Evolutionary conservation across 2,797 vertebrate genomes (phyloP), one percentile per base, ranked within the genome.

Genomic region (Leptodactylus fallax): DNA sequence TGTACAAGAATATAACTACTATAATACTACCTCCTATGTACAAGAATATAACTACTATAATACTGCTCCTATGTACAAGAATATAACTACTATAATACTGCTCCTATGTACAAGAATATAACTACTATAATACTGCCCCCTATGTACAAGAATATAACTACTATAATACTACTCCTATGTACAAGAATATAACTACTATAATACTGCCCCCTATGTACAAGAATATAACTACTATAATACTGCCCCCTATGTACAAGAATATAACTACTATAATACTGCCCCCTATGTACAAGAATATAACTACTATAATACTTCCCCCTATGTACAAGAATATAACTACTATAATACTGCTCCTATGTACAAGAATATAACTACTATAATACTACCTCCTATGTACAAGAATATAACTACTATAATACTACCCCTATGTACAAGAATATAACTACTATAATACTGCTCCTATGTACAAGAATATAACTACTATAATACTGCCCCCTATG

Each of bases 201-300:
- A 65, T 65, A 12, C 63, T 65, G n/a, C n/a, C n/a, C 5, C 23
- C 23, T 65, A 65, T 65, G 7, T 65, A 65, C 63, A 65, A 25
- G 63, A 65, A 65, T 65, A 65, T 65, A 65, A 65, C 63, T 65
- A 65, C 63, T 65, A 65, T 65, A 65, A 65, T 65, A 65, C n/a
- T 65, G 10, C n/a, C 63, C 5, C 63, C 63, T 25, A 65, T 65
- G 12, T 12, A 65, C 63, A 65, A 25, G 63, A 65, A 65, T 65
- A 65, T 65, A 65, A 65, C 63, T 25, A 65, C 63, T 65, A 58
- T 58, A 58, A 58, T 58, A 16, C 56, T 58, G 56, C 56, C n/a
- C n/a, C n/a, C n/a, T n/a, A n/a, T n/a, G n/a, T n/a, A n/a, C n/a
- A n/a, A n/a, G n/a, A n/a, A n/a, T n/a, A n/a, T n/a, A n/a, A n/a